Evolutionary conservation across 2,888 invertebrate species (phyloP), one percentile per base, ranked within the genome.

Genomic region (Tipula confusa): DNA sequence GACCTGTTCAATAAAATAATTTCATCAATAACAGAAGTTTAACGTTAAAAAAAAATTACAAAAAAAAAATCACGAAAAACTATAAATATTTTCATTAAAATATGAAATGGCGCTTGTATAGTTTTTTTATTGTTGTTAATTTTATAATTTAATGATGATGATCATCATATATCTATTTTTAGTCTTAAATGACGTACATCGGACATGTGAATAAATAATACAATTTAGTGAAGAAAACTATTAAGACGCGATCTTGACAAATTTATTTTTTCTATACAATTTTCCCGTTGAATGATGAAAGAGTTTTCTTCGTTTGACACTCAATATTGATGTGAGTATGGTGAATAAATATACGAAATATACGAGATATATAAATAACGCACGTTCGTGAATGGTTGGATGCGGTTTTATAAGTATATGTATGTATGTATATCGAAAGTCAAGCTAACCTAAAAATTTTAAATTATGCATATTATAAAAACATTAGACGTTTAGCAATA

Each of bases 101-200:
- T 64, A 24, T 64, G 18, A 64, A 64, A 64, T 64, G 64, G 64
- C 64, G 64, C 64, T 64, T 64, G 64, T 24, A 64, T 24, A 24
- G 7, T 64, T 64, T 64, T 64, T 64, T 18, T 64, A 24, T 64
- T 64, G 11, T 64, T 64, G 64, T 64, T 64, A 64, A 64, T 64
- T 64, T 64, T 64, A 64, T 64, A 24, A 64, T 64, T 64, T 64
- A 9, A 64, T 64, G 64, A 64, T 64, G 64, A 64, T 64, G 64
- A 64, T 64, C 24, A 64, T 64, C 64, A 7, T 64, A 24, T 64
- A 64, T 64, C 64, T 64, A 64, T 64, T 64, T 64, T 64, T 64
- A 64, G 24, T 64, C 24, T 18, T 64, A 64, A 64, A 64, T 64
- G 64, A 64, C 64, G 64, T 64, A 64, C 64, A 9, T n/a, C 18